Evolutionary conservation across 2,888 invertebrate genomes (phyloP).

Genomic region (Myopa tessellatipennis): DNA sequence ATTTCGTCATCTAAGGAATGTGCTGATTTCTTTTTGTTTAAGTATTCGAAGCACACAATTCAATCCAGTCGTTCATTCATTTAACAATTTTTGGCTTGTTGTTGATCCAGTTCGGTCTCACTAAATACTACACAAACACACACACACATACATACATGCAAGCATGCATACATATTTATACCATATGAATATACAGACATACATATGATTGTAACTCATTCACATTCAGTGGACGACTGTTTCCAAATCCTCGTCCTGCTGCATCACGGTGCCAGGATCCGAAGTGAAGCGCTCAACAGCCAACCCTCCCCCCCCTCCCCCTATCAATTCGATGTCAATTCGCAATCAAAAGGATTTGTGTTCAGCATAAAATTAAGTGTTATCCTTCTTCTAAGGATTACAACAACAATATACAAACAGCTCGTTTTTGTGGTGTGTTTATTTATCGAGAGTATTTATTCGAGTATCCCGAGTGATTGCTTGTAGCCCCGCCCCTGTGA

Average conservation of each 20-base stretch:
- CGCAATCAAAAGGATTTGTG: slow-evolving; percentile 22
- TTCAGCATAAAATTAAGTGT: slow-evolving; percentile 11
- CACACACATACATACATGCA: slow-evolving; percentile 10
- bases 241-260: too few species aligned
- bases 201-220: not conserved
- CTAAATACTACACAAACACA: slow-evolving; percentile 12
- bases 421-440: too few species aligned
- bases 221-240: not conserved
- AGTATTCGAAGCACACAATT: slow-evolving; percentile 26
- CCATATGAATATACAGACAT: not conserved
- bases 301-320: too few species aligned
- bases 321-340: too few species aligned
- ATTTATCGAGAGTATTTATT: too few species aligned
- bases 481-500: too few species aligned
- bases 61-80: slow-evolving; percentile 18
- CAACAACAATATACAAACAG: too few species aligned
- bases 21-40: not conserved
- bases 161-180: slow-evolving; percentile 13
- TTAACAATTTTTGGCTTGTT: not conserved
- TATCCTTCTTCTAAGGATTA: slow-evolving; percentile 4
- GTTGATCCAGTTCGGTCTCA: not conserved
- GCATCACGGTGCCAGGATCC: too few species aligned
- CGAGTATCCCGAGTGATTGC: too few species aligned
- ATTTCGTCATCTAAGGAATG: too few species aligned
- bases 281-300: too few species aligned